Percentiles rank a stretch among this genome's conserved stretches.
phyloP scores from a whole-genome alignment of 2,888 invertebrate genomes.

The Boloria selene region DNA sequence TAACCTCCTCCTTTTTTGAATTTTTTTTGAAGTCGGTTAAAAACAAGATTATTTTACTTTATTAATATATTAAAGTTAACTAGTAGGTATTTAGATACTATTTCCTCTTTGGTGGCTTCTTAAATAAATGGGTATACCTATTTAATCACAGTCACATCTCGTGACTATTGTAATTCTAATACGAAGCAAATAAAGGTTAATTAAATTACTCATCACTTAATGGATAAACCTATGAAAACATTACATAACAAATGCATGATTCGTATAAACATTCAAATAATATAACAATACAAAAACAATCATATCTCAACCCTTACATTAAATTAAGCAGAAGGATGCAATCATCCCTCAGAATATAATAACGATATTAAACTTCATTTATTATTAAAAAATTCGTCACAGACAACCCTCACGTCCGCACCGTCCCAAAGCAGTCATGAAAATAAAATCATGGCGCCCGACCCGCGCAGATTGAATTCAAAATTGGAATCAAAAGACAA shows the following conservation, averaged over 20 bases:
- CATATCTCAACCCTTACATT: slow-evolving; percentile 13
- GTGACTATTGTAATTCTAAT: too few relatives aligned
- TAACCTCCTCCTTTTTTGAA: too few relatives aligned
- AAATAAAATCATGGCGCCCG: slow-evolving; percentile 79
- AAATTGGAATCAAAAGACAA: slow-evolving; percentile 80
- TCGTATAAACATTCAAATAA: slow-evolving; percentile 8
- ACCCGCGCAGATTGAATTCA: slow-evolving; percentile 78
- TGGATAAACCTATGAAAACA: not conserved
- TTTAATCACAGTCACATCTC: too few relatives aligned
- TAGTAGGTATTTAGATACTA: too few relatives aligned
- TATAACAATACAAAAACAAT: slow-evolving; percentile 20
- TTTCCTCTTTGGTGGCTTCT: too few relatives aligned
- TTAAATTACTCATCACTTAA: too few relatives aligned
- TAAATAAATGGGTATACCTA: too few relatives aligned
- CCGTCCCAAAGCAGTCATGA: slow-evolving; percentile 74
- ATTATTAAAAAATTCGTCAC: slow-evolving; percentile 66
- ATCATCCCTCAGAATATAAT: slow-evolving; percentile 58
- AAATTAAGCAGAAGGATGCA: slow-evolving; percentile 23
- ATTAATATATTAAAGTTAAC: too few relatives aligned
- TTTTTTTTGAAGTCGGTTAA: too few relatives aligned
- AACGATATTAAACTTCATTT: slow-evolving; percentile 62
- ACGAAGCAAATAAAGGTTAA: too few relatives aligned
- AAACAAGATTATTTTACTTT: too few relatives aligned
- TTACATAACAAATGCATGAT: not conserved
- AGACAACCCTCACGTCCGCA: slow-evolving; percentile 50